Base-by-base conservation (phyloP, 23 tunicate species). In the Aplidium turbinatum region DNA sequence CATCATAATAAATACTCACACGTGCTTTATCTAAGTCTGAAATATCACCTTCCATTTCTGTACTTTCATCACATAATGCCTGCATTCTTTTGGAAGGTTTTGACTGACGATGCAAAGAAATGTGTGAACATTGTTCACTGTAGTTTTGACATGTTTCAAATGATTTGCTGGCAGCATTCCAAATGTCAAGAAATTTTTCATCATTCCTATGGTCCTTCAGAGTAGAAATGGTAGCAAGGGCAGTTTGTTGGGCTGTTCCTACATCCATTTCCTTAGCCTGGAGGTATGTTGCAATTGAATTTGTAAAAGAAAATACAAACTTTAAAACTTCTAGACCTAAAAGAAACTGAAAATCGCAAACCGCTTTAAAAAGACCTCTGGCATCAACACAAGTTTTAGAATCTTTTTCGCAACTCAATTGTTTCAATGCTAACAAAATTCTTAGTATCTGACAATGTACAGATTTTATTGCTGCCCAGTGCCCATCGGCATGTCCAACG, bases 401-500 rank as follows among this genome's bases (percentile, higher is more conserved):
- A 19, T 65, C 72, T 65, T 65, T 65, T 48, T 26, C 24, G 13
- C n/a, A 28, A 2, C 30, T 19, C 4, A 65, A 36, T 21, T 36
- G 19, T 16, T 3, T 26, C 50, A 65, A 36, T 3, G 72, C 72
- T 36, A 50, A 6, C 3, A 21, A 48, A 4, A 65, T 65, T 36
- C 72, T 36, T 4, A 65, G 24, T 36, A 65, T 65, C 24, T 65
- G 72, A 25, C 72, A 5, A 36, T 65, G 50, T 11, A 35, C 22
- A 7, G 50, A 35, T 65, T 35, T 65, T 3, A 65, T 50, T 65
- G 72, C 72, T 38, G 36, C 72, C n/a, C n/a, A n/a, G n/a, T n/a
- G n/a, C n/a, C 50, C 72, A 38, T 26, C 27, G 48, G 24, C 72
- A 65, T 9, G 24, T 29, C 72, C 72, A 65, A 25, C 72, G 36